phyloP scores from a whole-genome alignment of 1,140 invertebrate genomes.

The Drosophila repleta region DNA sequence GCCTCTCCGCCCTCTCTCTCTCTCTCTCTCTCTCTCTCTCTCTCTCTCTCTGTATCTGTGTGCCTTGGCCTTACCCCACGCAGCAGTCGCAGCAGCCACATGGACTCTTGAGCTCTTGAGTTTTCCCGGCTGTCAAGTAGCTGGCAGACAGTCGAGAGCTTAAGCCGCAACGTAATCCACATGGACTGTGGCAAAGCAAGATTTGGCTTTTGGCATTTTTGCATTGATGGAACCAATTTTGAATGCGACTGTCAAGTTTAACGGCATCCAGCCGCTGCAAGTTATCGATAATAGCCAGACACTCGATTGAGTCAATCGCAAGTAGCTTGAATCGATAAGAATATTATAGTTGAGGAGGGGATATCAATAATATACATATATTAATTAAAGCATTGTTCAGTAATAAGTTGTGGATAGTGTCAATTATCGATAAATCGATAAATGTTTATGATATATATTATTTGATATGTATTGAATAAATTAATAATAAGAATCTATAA shows the following conservation, averaged over 20 bases:
- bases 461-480: too few species aligned
- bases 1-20: background rate
- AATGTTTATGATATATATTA: background rate
- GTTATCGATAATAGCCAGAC: conserved; percentile 10
- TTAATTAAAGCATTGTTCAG: too few species aligned
- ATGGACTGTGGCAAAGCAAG: conserved; percentile 8
- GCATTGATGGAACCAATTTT: conserved; percentile 33
- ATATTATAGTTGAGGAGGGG: background rate
- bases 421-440: conserved; percentile 1
- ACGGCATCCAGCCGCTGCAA: conserved; percentile 12
- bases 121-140: conserved; percentile 53
- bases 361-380: too few species aligned
- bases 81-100: conserved; percentile 39
- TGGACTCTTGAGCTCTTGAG: conserved; percentile 34
- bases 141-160: conserved; percentile 37
- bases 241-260: conserved; percentile 25
- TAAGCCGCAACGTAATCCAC: conserved; percentile 47
- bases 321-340: too few species aligned
- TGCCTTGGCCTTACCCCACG: conserved; percentile 31
- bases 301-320: background rate
- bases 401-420: too few species aligned
- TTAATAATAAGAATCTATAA: too few species aligned
- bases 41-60: background rate
- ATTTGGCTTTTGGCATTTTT: conserved; percentile 33
- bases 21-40: background rate